Conservation (phyloP, 2,888 invertebrate genomes). For the Seira musarum region DNA sequence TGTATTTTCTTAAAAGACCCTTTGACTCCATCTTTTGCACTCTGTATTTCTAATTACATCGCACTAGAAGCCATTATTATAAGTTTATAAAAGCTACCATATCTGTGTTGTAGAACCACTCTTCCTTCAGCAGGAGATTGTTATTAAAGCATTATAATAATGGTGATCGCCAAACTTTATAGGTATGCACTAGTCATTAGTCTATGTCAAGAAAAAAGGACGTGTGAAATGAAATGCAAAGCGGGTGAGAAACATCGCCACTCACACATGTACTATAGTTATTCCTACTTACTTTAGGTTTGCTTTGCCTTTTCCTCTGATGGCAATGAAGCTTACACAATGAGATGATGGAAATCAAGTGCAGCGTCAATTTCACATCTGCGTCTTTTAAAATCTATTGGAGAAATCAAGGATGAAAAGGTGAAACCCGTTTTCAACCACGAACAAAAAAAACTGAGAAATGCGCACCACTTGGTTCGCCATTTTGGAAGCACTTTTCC, state of each 20-base stretch:
- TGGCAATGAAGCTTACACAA: conserved; percentile 25
- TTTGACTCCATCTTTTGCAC: too few species aligned
- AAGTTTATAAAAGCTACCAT: too few species aligned
- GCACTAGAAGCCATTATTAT: too few species aligned
- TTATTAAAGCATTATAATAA: background rate
- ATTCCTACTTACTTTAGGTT: background rate
- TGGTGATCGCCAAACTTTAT: too few species aligned
- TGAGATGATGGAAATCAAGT: background rate
- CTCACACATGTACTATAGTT: background rate
- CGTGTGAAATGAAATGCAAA: conserved; percentile 16
- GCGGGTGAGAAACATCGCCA: background rate
- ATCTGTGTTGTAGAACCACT: too few species aligned
- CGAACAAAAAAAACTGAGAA: too few species aligned
- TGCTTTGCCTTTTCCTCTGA: background rate
- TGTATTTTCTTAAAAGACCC: too few species aligned
- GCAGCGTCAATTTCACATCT: conserved; percentile 39
- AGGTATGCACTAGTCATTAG: conserved; percentile 29
- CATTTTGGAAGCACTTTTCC: background rate
- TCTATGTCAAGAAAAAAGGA: conserved; percentile 25
- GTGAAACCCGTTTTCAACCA: too few species aligned
- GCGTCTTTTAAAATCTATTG: background rate
- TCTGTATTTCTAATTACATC: too few species aligned
- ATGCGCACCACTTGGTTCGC: too few species aligned
- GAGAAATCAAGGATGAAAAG: background rate
- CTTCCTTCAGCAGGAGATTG: too few species aligned